phyloP scores from a whole-genome alignment of 2,113 vertebrate genomes.

The Tursiops truncatus region DNA sequence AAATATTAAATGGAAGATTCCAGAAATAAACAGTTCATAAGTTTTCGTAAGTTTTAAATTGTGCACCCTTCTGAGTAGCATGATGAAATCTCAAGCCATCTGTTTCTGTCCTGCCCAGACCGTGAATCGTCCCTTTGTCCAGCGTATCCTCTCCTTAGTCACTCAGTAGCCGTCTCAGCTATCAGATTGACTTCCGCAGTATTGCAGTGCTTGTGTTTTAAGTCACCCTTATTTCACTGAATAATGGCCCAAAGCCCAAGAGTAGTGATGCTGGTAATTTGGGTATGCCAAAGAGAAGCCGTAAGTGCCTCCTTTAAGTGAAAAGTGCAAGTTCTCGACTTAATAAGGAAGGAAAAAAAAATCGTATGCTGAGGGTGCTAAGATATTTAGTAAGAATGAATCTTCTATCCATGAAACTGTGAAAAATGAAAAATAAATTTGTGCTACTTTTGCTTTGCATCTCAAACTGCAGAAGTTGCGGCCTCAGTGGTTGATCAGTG shows the following conservation, averaged over 20 bases:
- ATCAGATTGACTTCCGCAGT: too few relatives aligned
- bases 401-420: background rate
- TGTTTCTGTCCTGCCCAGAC: background rate
- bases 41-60: background rate
- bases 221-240: background rate
- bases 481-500: background rate
- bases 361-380: background rate
- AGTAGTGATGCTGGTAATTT: background rate
- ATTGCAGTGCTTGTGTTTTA: fast-evolving
- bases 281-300: background rate
- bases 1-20: background rate
- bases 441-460: background rate
- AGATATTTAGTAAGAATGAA: background rate
- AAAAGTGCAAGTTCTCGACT: background rate
- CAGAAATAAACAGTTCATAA: background rate
- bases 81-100: background rate
- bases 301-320: background rate
- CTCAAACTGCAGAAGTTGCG: background rate
- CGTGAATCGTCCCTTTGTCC: background rate
- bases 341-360: background rate
- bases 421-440: background rate
- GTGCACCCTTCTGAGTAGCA: background rate
- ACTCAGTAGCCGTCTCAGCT: background rate
- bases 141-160: background rate
- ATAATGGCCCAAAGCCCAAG: background rate